Conservation (phyloP, 2,888 invertebrate genomes). For the Archaeoteleia sp. region DNA sequence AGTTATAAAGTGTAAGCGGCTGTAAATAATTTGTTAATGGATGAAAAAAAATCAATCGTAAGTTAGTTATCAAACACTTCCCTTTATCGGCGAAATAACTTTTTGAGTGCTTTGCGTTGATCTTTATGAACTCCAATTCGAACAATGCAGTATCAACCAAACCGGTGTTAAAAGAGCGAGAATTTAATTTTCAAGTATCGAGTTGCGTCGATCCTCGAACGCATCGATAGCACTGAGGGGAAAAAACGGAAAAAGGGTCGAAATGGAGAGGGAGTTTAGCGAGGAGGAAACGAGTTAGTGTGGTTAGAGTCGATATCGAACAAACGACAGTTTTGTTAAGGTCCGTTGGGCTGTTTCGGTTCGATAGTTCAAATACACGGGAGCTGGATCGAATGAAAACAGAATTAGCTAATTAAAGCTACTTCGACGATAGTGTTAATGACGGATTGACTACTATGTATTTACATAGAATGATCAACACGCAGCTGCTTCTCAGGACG, state of each 20-base stretch:
- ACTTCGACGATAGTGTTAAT: slow-evolving; percentile 48
- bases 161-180: neutral
- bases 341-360: slow-evolving; percentile 19
- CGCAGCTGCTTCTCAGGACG: slow-evolving; percentile 1
- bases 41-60: too few relatives aligned
- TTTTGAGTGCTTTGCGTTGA: too few relatives aligned
- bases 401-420: slow-evolving; percentile 62
- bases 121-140: too few relatives aligned
- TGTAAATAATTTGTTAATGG: too few relatives aligned
- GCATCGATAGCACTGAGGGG: neutral
- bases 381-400: slow-evolving; percentile 55
- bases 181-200: neutral
- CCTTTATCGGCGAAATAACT: too few relatives aligned
- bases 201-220: neutral
- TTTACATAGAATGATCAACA: neutral
- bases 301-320: slow-evolving; percentile 32
- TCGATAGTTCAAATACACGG: slow-evolving; percentile 24
- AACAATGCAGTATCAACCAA: too few relatives aligned
- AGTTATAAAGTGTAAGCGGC: too few relatives aligned
- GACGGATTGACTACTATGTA: slow-evolving; percentile 28
- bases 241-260: slow-evolving; percentile 4
- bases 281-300: slow-evolving; percentile 15
- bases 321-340: slow-evolving; percentile 53
- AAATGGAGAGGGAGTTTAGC: slow-evolving; percentile 12
- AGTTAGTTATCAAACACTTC: too few relatives aligned